Evolutionary conservation across 2,888 invertebrate species (phyloP).

Genomic region (Tethea ocularis): DNA sequence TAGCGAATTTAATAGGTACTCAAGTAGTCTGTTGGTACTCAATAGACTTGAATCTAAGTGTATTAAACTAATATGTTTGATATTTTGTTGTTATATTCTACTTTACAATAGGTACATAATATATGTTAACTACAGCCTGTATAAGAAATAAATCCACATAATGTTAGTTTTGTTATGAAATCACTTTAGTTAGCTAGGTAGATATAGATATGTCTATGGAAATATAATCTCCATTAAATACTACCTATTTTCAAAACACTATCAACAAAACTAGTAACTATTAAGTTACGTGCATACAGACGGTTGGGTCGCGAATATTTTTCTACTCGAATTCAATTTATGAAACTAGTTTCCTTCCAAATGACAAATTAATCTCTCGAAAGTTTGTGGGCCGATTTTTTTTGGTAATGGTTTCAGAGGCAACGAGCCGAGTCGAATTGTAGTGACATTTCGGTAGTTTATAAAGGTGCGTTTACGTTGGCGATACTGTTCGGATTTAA

Average conservation of each 20-base stretch:
- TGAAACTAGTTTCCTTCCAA: constrained; percentile 71
- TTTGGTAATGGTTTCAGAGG: constrained; percentile 58
- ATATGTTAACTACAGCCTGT: no score
- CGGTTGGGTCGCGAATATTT: constrained; percentile 34
- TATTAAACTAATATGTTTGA: no score
- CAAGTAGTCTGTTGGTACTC: no score
- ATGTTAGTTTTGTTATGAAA: no score
- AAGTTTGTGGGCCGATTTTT: constrained; percentile 62
- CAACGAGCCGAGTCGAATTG: constrained; percentile 71
- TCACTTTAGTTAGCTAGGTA: no score
- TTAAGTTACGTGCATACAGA: neutral
- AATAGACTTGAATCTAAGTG: no score
- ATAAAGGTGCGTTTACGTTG: constrained; percentile 53
- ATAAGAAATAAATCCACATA: no score
- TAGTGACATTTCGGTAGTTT: constrained; percentile 75
- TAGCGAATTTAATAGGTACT: no score
- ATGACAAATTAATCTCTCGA: constrained; percentile 81
- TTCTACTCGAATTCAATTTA: constrained; percentile 45
- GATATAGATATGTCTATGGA: no score
- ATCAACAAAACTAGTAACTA: neutral
- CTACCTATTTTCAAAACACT: neutral
- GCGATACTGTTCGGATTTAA: constrained; percentile 16
- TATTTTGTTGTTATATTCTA: no score
- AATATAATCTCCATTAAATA: neutral
- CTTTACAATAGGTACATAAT: no score